Base-by-base conservation (phyloP, 2,797 vertebrate species). In the Ispidina picta region DNA sequence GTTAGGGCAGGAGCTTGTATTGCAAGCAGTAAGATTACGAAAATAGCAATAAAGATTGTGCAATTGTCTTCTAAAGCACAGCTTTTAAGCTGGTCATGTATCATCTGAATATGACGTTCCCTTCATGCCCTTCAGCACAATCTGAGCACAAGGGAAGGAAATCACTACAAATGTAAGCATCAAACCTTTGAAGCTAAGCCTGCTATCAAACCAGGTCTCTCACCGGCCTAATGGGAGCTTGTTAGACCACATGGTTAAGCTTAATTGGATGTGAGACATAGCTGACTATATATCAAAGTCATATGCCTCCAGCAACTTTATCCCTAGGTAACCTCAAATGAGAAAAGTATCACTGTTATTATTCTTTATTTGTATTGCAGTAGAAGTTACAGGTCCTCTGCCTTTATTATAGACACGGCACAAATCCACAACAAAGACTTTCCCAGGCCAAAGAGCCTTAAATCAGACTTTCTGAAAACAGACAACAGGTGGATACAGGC, bases 361-460 rank as follows among this genome's bases (percentile, higher is more conserved):
- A 96, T 86, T 94, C 91, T 96, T 91, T 92, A 90, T 93, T 96
- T 95, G 88, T 91, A 84, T 82, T 86, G 91, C 72, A 92, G 91
- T 69, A 94, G 89, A 79, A 91, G 88, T 69, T 88, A 86, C 39
- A 62, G 83, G 91, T 92, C 96, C 94, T 81, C 62, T 74, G 89
- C 81, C 83, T 93, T 92, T 95, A 92, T 95, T 95, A 92, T 20
- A 92, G 86, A 88, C 89, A 94, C 12, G 6, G 75, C 88, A 93
- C 66, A 92, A 92, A 94, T 90, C 92, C 94, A 96, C 94, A 95
- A 96, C 91, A 95, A 96, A 96, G 94, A 82, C 91, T 94, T 96
- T 96, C 95, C 93, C 93, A 96, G 92, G 92, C 93, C 92, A 84
- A 77, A 74, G 75, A 90, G 72, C 92, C 92, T 95, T 89, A 92